Evolutionary conservation across 1,140 invertebrate species (phyloP), one percentile per base, ranked within the genome.

Genomic region (Delia radicum): DNA sequence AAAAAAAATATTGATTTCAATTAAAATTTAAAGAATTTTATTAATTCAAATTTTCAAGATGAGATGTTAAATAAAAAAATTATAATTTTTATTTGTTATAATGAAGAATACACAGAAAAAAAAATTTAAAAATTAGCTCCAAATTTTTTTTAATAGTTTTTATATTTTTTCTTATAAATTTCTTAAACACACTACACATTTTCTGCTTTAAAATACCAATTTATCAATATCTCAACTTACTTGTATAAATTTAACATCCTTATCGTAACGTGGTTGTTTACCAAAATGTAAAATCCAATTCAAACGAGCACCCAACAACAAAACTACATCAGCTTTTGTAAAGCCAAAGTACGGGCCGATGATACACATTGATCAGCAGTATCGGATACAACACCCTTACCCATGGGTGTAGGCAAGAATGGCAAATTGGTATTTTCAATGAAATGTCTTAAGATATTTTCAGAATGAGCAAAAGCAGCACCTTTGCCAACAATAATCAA

Each of bases 281-380:
- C 97, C 97, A 88, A 98, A 99, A 88, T 99, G 97, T 37, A 99
- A 87, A 87, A 99, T 99, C 97, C 97, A 99, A 87, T 99, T 99
- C 0, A 98, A 88, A 75, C 97, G 88, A 2, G 96, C 97, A 3
- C 97, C 97, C 18, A 98, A 85, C 15, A 99, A 86, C 2, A 99
- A 78, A 7, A 99, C 90, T 0, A 96, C 93, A 87, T 99, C 97
- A 24, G 96, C 94, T 78, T 96, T 79, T 93, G 91, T 26, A 99
- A 87, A 13, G 95, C 97, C 29, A 90, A 82, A 0, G 97, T 97
- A 76, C 97, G 90, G 1, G 96, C 96, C 18, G 95, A 90, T 3
- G 93, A 91, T 3, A 98, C 93, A 86, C 94, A 96, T 75, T 91
- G 89, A 1, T 86, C 77, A 78, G 95, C 93, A 15, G 88, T 89